Conservation (phyloP, 2,113 vertebrate species). For the Setophaga kirtlandii region DNA sequence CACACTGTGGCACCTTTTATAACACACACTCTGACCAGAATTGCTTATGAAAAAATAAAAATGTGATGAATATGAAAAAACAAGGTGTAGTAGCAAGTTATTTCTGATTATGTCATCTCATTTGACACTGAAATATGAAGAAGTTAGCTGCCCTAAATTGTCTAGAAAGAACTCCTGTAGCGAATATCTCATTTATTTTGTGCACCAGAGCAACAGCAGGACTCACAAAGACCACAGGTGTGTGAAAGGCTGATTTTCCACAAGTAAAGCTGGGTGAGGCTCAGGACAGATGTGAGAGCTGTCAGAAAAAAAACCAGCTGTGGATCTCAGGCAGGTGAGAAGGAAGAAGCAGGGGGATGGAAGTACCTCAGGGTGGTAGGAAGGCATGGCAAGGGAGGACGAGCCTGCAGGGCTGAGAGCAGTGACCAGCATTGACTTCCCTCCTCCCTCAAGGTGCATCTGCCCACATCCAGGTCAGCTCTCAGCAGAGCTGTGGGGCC, state of each 20-base stretch:
- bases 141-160: background rate
- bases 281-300: background rate
- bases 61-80: background rate
- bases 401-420: background rate
- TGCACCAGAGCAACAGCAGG: background rate
- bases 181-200: background rate
- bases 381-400: background rate
- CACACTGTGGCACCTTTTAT: background rate
- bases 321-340: background rate
- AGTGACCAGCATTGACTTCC: accelerated
- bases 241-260: background rate
- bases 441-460: too few relatives aligned
- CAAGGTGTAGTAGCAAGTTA: background rate
- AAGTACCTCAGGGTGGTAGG: background rate
- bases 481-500: background rate
- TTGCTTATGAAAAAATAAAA: background rate
- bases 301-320: background rate
- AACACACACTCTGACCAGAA: background rate
- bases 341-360: background rate
- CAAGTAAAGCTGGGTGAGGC: background rate
- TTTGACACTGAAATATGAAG: background rate
- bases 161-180: background rate
- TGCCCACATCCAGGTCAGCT: background rate
- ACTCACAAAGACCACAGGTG: background rate
- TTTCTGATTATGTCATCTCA: background rate